Evolutionary conservation across 2,888 invertebrate species (phyloP), one percentile per base, ranked within the genome.

Genomic region (Sericinus montela): DNA sequence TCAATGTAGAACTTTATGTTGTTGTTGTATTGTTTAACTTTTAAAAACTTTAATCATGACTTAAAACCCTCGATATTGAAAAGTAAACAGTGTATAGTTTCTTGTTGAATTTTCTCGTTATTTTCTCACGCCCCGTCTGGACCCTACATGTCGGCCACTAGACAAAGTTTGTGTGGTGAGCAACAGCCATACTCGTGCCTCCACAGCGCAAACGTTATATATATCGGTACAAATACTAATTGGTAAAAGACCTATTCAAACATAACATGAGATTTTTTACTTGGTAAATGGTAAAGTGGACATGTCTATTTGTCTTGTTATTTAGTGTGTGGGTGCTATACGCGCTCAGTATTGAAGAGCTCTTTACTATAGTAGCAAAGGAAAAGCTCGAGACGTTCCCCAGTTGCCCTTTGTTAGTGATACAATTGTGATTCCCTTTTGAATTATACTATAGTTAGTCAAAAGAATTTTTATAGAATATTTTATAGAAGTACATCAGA

Each of bases 231-330:
- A 83, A 86, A 87, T 81, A 84, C 83, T 86, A 86, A 86, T 87
- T 86, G 83, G 82, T 85, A 83, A 85, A 82, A 86, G 85, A 78
- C 87, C 86, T 85, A 81, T 78, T 76, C 85, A 87, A 86, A 87
- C 84, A 87, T 60, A 69, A 81, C 80, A 80, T 80, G 85, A 78
- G 80, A 81, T 83, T 82, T 86, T 87, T 86, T 81, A 84, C 81
- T 77, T 63, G 71, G 84, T 87, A 83, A 86, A 86, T 87, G 84
- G 84, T 83, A 80, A 83, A 87, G 80, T 85, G 84, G 82, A 85
- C 77, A 83, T 71, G 81, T 74, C 70, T 87, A 77, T 87, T 87
- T 88, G 82, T 69, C 72, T 84, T 83, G 75, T 81, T 82, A 73
- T 78, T 87, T 88, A 88, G 87, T 76, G 86, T 80, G 85, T 82